Percentiles rank a stretch among this genome's conserved stretches.
Conservation (phyloP, 2,888 invertebrate genomes). For the Idaea dimidiata region DNA sequence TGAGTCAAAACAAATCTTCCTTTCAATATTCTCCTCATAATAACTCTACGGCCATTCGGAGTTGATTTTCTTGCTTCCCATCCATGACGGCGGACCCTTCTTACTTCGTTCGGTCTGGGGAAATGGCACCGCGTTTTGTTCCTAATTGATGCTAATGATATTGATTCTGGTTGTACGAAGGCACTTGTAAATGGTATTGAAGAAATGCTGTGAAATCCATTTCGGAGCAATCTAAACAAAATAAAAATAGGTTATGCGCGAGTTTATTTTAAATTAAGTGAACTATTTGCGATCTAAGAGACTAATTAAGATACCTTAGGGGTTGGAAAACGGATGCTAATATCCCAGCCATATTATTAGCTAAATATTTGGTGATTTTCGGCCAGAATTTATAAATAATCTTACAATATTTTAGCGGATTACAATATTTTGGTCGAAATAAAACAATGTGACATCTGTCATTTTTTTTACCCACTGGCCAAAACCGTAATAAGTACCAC, state of each 20-base stretch:
- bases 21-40: constrained; percentile 89
- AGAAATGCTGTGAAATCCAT: constrained; percentile 45
- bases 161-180: constrained; percentile 56
- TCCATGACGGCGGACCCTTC: constrained; percentile 85
- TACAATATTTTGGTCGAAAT: no score
- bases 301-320: constrained; percentile 42
- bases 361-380: not conserved
- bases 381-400: not conserved
- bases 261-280: not conserved
- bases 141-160: constrained; percentile 55
- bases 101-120: constrained; percentile 87
- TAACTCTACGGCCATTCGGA: constrained; percentile 82
- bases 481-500: no score
- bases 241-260: not conserved
- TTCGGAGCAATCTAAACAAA: constrained; percentile 48
- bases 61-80: constrained; percentile 86
- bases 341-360: constrained; percentile 52
- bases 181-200: constrained; percentile 36
- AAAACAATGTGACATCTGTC: constrained; percentile 1
- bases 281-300: not conserved
- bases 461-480: not conserved
- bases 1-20: constrained; percentile 86
- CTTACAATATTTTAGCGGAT: no score
- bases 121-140: constrained; percentile 85
- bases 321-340: constrained; percentile 58